These are phyloP conservation scores for Cephus rjabovi DNA, from an alignment of 2,888 invertebrate genomes.

Conservation along the genomic window DNA sequence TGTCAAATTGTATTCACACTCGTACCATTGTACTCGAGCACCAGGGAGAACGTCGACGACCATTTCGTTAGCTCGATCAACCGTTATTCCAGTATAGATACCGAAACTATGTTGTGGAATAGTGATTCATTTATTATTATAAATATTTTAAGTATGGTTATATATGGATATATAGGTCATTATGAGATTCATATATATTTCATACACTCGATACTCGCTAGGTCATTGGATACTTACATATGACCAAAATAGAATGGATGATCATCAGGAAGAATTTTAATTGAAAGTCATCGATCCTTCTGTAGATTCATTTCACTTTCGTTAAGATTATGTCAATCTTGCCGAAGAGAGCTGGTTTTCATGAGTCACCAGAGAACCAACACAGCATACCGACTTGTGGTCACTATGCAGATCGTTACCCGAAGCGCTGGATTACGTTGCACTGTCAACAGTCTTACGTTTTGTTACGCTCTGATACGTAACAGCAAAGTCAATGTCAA, in stretches of 20 bases:
- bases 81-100: background rate
- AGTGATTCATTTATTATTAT: background rate
- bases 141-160: background rate
- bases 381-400: constrained; percentile 21
- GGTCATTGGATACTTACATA: background rate
- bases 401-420: constrained; percentile 27
- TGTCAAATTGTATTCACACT: background rate
- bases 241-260: background rate
- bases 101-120: background rate
- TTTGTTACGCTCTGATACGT: constrained; percentile 34
- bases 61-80: background rate
- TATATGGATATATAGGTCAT: background rate
- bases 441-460: constrained; percentile 43
- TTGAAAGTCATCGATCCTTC: background rate
- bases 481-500: constrained; percentile 38
- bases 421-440: constrained; percentile 37
- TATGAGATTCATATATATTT: background rate
- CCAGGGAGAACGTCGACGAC: background rate
- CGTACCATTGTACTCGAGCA: background rate
- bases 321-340: constrained; percentile 13
- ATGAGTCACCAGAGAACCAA: constrained; percentile 3
- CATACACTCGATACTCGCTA: background rate
- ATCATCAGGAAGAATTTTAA: background rate
- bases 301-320: constrained; percentile 16
- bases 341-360: constrained; percentile 8